Conservation (phyloP, 2,113 vertebrate genomes). For the Sylvilagus bachmani region DNA sequence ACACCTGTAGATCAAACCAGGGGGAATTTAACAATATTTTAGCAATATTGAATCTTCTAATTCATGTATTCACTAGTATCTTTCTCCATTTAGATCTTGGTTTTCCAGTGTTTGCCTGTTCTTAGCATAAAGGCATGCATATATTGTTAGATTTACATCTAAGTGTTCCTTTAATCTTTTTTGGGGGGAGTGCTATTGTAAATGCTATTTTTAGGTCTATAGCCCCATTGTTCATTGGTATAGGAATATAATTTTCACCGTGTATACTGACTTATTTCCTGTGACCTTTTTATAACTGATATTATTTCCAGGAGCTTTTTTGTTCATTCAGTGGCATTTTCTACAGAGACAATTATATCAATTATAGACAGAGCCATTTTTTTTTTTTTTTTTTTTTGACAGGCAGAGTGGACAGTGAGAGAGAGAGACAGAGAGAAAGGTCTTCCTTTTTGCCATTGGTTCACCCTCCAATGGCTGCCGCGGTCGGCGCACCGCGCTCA, state of each 20-base stretch:
- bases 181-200: slow-evolving; percentile 3
- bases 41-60: not conserved
- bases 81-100: not conserved
- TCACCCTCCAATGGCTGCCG: too few relatives aligned
- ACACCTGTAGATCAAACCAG: not conserved
- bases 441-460: too few relatives aligned
- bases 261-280: not conserved
- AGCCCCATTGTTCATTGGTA: not conserved
- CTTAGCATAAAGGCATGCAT: not conserved
- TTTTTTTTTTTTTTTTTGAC: slow-evolving; percentile 51
- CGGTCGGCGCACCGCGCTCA: too few relatives aligned
- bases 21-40: not conserved
- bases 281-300: not conserved
- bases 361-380: not conserved
- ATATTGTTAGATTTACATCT: not conserved
- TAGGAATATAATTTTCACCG: not conserved
- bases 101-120: not conserved
- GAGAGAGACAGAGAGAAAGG: too few relatives aligned
- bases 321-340: not conserved
- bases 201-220: not conserved
- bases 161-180: not conserved
- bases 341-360: not conserved
- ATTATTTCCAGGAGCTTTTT: not conserved
- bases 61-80: not conserved
- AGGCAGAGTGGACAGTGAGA: too few relatives aligned